Base-by-base conservation (phyloP, 2,113 vertebrate species). In the Megaleporinus macrocephalus region DNA sequence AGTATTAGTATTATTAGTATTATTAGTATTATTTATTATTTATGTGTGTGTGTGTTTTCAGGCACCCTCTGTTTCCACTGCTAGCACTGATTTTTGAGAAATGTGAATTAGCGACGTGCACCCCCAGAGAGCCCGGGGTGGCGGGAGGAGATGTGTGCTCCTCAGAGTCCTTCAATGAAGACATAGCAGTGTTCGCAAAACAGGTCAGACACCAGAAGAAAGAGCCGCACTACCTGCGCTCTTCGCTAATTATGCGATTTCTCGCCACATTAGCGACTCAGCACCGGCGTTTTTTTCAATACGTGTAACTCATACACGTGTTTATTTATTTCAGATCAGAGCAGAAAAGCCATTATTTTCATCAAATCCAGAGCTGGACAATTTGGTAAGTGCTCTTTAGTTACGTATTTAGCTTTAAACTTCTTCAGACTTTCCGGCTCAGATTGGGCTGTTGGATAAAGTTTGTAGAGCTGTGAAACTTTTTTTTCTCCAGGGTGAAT, bases 1-100 rank as follows among this genome's bases (percentile, higher is more conserved):
- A 95, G 92, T 6, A 36, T 36, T 36, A 36, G 3, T 36, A 36
- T 36, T 36, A 36, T 36, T 36, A 36, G 3, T 36, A 44, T 44
- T 44, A 44, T 44, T 44, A 44, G 5, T 44, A 44, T 44, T 44
- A 44, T 44, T 44, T 9, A 1, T 7, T 86, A 44, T 44, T 96
- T 96, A 13, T 95, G 92, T 94, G 71, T 95, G 95, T 96, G 18
- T 91, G n/a, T n/a, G n/a, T 44, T 96, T 95, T 86, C 96, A 99
- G 97, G 95, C 98, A 99, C 93, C 98, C 98, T 90, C 96, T 99
- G 88, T 99, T 99, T 94, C 98, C 98, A 90, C 95, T 99, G 90
- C 96, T 99, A 96, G 97, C 98, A 96, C 97, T 99, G 96, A 98
- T 99, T 96, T 99, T 99, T 96, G 98, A 99, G 95, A 99, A 99